A percentile compares a stretch with the other conserved stretches of the same genome.
Conservation (phyloP, 2,888 invertebrate genomes). For the Tachystola acroxantha region DNA sequence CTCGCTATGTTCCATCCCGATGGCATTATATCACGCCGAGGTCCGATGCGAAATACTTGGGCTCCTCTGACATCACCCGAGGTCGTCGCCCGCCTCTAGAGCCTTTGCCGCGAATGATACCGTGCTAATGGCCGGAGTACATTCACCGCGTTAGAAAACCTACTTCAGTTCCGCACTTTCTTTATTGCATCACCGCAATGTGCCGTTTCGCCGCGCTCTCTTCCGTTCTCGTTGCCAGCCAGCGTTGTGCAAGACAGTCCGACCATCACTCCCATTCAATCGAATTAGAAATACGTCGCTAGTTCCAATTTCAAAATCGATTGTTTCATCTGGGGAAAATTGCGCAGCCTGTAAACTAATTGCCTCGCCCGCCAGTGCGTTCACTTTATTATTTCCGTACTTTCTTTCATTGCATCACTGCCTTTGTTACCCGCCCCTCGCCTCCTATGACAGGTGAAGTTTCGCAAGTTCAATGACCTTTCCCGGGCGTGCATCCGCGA, state of each 20-base stretch:
- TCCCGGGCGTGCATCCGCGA: slow-evolving; percentile 48
- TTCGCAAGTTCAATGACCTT: slow-evolving; percentile 73
- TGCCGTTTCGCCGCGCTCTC: slow-evolving; percentile 69
- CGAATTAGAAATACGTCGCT: slow-evolving; percentile 43
- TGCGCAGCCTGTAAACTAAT: slow-evolving; percentile 23
- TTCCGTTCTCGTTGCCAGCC: slow-evolving; percentile 45
- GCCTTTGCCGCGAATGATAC: slow-evolving; percentile 57
- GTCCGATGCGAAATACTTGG: slow-evolving; percentile 38
- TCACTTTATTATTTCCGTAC: slow-evolving; percentile 41
- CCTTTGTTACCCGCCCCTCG: slow-evolving; percentile 49
- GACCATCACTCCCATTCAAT: slow-evolving; percentile 30
- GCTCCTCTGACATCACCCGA: slow-evolving; percentile 51
- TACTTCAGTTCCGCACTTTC: slow-evolving; percentile 76
- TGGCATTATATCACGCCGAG: slow-evolving; percentile 38
- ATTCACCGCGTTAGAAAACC: slow-evolving; percentile 75
- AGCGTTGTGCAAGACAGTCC: slow-evolving; percentile 61
- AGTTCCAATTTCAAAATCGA: slow-evolving; percentile 46
- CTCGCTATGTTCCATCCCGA: slow-evolving; percentile 47
- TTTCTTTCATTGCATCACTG: slow-evolving; percentile 59
- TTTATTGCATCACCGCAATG: slow-evolving; percentile 70
- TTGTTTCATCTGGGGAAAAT: slow-evolving; percentile 34
- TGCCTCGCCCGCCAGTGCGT: slow-evolving; percentile 25
- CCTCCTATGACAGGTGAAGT: slow-evolving; percentile 60
- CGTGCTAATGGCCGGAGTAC: slow-evolving; percentile 68
- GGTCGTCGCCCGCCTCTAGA: slow-evolving; percentile 46